These are phyloP conservation scores for Cervus canadensis DNA, from an alignment of 2,113 vertebrate species.

Conservation along the genomic window DNA sequence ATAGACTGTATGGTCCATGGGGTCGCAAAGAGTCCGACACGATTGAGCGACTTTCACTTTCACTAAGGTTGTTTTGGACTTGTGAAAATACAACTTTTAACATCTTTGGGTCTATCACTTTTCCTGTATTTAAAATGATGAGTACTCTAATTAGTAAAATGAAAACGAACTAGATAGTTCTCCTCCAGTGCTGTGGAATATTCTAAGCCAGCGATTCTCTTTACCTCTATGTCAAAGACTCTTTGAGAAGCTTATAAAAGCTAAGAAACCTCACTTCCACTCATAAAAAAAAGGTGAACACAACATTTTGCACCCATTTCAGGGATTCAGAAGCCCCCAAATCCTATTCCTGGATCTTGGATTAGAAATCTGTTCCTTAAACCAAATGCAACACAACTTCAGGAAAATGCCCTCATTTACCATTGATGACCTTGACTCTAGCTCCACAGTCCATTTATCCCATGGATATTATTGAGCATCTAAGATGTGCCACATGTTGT, in stretches of 20 bases:
- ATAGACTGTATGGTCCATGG: background rate
- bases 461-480: background rate
- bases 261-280: background rate
- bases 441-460: background rate
- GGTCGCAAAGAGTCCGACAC: background rate
- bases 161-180: background rate
- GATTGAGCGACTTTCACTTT: background rate
- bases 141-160: background rate
- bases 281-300: background rate
- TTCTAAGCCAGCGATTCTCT: background rate
- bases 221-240: background rate
- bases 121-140: slow-evolving; percentile 14
- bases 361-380: background rate
- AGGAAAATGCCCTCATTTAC: background rate
- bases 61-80: background rate
- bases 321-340: background rate
- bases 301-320: background rate
- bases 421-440: background rate
- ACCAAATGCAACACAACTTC: background rate
- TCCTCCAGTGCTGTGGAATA: background rate
- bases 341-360: background rate
- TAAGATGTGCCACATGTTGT: background rate
- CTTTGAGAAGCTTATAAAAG: background rate
- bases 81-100: background rate
- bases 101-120: background rate